Evolutionary conservation across 2,113 vertebrate genomes (phyloP), one percentile per base, ranked within the genome.

Genomic region (Hippocampus comes): DNA sequence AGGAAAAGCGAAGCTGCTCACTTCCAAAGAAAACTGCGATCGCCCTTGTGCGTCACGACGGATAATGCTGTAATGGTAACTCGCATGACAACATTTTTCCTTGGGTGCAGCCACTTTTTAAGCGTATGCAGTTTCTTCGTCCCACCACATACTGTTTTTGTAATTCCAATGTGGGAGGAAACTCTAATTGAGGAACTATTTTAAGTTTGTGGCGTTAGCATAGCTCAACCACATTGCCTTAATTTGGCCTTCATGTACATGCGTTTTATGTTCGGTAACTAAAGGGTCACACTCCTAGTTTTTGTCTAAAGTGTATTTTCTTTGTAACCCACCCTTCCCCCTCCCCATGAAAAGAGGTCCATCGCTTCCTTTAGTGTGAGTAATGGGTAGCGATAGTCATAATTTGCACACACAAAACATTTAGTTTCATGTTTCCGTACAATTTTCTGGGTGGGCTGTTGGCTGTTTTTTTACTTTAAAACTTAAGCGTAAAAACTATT

Each of bases 151-250:
- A 65, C 61, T 21, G 8, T 63, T 17, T 25, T 9, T 66, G 12
- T 66, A 15, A 46, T 66, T 23, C 5, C 21, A 25, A 1, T 10
- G 20, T 10, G 61, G 20, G 14, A 11, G 20, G 21, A 42, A 42
- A 21, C 8, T 65, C 63, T 65, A 43, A 46, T 3, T 46, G 12
- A 65, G 27, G 42, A 66, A 25, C 3, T 66, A 27, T 66, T 65
- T 23, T 23, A 30, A 15, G 43, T 75, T 43, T 46, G 76, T 66
- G 65, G 27, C 3, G 1, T 57, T 71, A 65, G 73, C 71, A 78
- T 75, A 42, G 30, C 23, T 25, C 21, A 53, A 27, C 63, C 67
- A 73, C 75, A 59, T 79, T 88, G 82, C 83, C 85, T 89, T 87
- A 82, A 38, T 20, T 75, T 77, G 74, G 66, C 73, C 78, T 82